These are phyloP conservation scores for Hydrozoanthus tunicans DNA, from an alignment of 64 coral and sea anemone genomes.

Conservation along the genomic window DNA sequence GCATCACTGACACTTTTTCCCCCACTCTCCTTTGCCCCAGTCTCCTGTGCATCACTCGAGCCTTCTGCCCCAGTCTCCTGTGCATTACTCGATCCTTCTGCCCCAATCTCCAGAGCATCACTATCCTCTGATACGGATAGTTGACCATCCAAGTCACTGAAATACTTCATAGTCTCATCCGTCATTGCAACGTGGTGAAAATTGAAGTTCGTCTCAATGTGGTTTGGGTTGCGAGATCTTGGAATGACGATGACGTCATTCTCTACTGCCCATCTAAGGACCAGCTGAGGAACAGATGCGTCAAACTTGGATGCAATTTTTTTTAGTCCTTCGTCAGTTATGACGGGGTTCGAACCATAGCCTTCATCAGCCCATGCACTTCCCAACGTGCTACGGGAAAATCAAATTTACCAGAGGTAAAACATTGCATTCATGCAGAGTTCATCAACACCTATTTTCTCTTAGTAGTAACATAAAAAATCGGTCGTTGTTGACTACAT, in stretches of 20 bases:
- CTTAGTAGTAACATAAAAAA: background rate
- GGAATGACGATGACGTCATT: constrained; percentile 79
- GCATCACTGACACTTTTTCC: background rate
- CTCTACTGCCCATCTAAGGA: constrained; percentile 86
- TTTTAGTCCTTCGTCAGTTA: constrained; percentile 62
- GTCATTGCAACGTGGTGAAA: constrained; percentile 71
- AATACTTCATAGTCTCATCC: constrained; percentile 47
- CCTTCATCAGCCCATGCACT: constrained; percentile 70
- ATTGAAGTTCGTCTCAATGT: constrained; percentile 90
- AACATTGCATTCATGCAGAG: no score
- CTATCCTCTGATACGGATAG: constrained; percentile 55
- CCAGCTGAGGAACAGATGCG: constrained; percentile 82
- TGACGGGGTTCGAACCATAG: constrained; percentile 75
- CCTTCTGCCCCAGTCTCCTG: constrained; percentile 19
- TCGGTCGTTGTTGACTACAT: background rate
- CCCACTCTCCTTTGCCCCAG: background rate
- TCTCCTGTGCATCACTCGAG: constrained; percentile 2
- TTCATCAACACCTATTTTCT: background rate
- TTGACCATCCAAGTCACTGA: constrained; percentile 77
- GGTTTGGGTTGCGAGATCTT: constrained; percentile 83
- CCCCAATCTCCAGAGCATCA: constrained; percentile 30
- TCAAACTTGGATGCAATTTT: constrained; percentile 78
- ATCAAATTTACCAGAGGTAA: background rate
- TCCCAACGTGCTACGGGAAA: constrained; percentile 70
- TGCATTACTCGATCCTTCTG: background rate